phyloP scores from a whole-genome alignment of 2,113 vertebrate genomes.

The Apodemus speciosus region DNA sequence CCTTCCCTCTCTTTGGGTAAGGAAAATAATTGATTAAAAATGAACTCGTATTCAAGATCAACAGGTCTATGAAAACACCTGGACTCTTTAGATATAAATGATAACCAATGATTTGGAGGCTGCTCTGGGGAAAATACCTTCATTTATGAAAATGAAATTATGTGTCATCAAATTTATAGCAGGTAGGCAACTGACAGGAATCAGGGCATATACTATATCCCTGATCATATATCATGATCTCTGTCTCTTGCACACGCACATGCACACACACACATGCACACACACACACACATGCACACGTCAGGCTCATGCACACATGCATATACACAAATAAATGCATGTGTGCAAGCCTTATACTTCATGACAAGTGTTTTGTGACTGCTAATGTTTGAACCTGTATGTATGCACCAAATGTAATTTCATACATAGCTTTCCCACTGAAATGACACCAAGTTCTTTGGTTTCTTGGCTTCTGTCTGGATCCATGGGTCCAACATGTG shows the following conservation, averaged over 20 bases:
- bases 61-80: slow-evolving; percentile 78
- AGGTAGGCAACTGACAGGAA: not conserved
- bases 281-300: not conserved
- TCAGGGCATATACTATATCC: not conserved
- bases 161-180: slow-evolving; percentile 68
- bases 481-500: not conserved
- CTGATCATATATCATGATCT: not conserved
- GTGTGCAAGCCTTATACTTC: not conserved
- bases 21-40: slow-evolving; percentile 85
- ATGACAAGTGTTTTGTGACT: not conserved
- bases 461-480: not conserved
- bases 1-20: slow-evolving; percentile 57
- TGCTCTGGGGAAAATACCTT: slow-evolving; percentile 77
- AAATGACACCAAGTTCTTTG: not conserved
- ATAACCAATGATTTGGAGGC: slow-evolving; percentile 79
- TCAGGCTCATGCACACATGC: not conserved
- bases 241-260: not conserved
- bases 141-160: slow-evolving; percentile 77
- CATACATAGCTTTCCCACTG: not conserved
- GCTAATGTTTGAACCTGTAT: not conserved
- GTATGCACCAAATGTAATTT: not conserved
- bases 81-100: slow-evolving; percentile 81
- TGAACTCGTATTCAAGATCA: slow-evolving; percentile 66
- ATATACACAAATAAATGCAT: not conserved
- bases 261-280: not conserved